These are phyloP conservation scores for Eucidaris tribuloides DNA, from an alignment of 35 echinoderm and acorn worm species.

Conservation along the genomic window DNA sequence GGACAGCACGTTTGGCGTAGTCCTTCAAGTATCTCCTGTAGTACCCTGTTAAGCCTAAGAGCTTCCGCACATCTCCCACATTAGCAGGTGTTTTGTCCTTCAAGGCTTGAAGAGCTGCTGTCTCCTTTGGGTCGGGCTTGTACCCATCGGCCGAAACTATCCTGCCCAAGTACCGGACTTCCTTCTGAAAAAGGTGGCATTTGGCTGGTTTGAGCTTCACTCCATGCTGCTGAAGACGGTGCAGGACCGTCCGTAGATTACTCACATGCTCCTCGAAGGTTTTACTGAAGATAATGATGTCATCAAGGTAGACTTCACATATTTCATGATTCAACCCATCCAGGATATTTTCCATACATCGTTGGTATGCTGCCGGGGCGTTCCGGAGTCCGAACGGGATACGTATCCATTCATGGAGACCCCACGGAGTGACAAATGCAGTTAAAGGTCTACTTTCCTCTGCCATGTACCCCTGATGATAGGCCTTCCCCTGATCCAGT, in stretches of 20 bases:
- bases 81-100: conserved; percentile 32
- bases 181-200: conserved; percentile 38
- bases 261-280: conserved; percentile 42
- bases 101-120: conserved; percentile 18
- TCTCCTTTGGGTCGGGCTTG: conserved; percentile 25
- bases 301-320: conserved; percentile 43
- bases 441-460: conserved; percentile 46
- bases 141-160: conserved; percentile 21
- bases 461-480: conserved; percentile 69
- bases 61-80: conserved; percentile 25
- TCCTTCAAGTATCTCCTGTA: conserved; percentile 43
- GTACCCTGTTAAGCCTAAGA: conserved; percentile 42
- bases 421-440: conserved; percentile 81
- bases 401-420: conserved; percentile 63
- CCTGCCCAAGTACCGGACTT: conserved; percentile 41
- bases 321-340: conserved; percentile 34
- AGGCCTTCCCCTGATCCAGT: conserved; percentile 63
- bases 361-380: conserved; percentile 64
- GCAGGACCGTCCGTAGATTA: conserved; percentile 15
- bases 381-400: conserved; percentile 74
- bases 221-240: conserved; percentile 25
- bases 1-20: conserved; percentile 24
- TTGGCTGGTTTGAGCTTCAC: conserved; percentile 52
- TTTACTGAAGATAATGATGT: conserved; percentile 31
- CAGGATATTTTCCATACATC: conserved; percentile 50